Evolutionary conservation across 2,888 invertebrate species (phyloP).

Genomic region (Cyaniris semiargus): DNA sequence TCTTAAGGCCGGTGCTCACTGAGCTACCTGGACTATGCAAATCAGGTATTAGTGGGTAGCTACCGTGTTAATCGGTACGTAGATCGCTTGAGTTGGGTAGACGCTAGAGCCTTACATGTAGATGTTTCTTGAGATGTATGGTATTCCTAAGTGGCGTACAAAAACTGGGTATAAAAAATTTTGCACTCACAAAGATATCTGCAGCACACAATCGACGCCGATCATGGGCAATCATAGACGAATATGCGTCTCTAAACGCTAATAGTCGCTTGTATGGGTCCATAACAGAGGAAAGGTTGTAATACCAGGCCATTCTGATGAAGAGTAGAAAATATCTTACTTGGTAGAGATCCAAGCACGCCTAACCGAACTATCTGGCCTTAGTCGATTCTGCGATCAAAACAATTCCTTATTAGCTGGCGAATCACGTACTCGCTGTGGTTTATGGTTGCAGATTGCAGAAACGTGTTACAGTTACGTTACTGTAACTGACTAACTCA

Average conservation of each 20-base stretch:
- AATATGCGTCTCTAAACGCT: too few relatives aligned
- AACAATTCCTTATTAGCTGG: conserved; percentile 10
- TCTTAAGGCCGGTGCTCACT: conserved; percentile 56
- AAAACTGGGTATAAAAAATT: too few relatives aligned
- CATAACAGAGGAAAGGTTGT: too few relatives aligned
- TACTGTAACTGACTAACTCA: conserved; percentile 7
- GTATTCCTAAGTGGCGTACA: too few relatives aligned
- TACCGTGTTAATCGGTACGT: neutral
- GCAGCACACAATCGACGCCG: too few relatives aligned
- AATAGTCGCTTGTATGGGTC: too few relatives aligned
- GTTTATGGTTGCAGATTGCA: conserved; percentile 18
- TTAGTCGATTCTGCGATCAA: conserved; percentile 4
- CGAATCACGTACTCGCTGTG: conserved; percentile 18
- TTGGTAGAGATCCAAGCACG: neutral
- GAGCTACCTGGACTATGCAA: neutral
- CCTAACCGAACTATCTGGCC: neutral
- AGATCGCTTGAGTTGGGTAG: neutral
- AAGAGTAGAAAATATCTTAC: neutral
- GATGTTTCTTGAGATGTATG: too few relatives aligned
- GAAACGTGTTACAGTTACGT: conserved; percentile 11
- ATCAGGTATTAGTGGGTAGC: neutral
- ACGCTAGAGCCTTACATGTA: neutral
- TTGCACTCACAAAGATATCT: too few relatives aligned
- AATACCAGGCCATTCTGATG: too few relatives aligned
- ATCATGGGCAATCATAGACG: too few relatives aligned